Evolutionary conservation across 2,888 invertebrate genomes (phyloP).

Genomic region (Eristalinus sepulchralis): DNA sequence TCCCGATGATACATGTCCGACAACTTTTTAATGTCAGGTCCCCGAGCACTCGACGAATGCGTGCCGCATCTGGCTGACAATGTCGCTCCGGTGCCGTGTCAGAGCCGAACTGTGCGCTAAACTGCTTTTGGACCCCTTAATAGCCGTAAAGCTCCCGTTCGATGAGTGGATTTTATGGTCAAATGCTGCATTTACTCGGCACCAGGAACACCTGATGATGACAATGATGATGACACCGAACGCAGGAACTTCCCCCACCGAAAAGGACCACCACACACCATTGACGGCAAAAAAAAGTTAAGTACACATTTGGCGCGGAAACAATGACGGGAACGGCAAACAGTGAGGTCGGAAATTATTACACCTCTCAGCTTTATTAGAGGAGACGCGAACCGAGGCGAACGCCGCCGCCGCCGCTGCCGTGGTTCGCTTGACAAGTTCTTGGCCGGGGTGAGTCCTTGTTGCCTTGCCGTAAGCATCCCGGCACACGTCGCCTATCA

Average conservation of each 20-base stretch:
- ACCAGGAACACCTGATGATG: conserved; percentile 72
- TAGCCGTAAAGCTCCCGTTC: conserved; percentile 72
- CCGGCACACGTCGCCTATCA: conserved; percentile 69
- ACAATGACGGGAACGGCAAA: conserved; percentile 14
- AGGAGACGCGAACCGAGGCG: conserved; percentile 18
- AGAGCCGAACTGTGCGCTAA: conserved; percentile 62
- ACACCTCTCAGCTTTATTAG: conserved; percentile 68
- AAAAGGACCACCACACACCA: background rate
- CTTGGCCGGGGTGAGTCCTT: conserved; percentile 5
- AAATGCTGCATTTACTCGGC: conserved; percentile 71
- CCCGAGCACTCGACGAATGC: conserved; percentile 68
- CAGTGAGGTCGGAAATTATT: conserved; percentile 54
- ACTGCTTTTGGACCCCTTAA: conserved; percentile 68
- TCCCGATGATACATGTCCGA: conserved; percentile 65
- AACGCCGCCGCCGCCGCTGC: background rate
- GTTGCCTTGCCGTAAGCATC: conserved; percentile 17
- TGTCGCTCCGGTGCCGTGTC: conserved; percentile 27
- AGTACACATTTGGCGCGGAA: conserved; percentile 53
- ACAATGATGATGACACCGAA: conserved; percentile 39
- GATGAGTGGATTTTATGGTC: conserved; percentile 72
- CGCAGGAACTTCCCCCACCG: conserved; percentile 7
- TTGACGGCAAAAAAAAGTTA: background rate
- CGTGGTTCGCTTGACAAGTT: conserved; percentile 35
- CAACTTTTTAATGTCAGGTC: conserved; percentile 63
- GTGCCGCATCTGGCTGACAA: conserved; percentile 60